These are phyloP conservation scores for Macropus fuliginosus DNA, from an alignment of 2,797 vertebrate genomes.

Conservation along the genomic window DNA sequence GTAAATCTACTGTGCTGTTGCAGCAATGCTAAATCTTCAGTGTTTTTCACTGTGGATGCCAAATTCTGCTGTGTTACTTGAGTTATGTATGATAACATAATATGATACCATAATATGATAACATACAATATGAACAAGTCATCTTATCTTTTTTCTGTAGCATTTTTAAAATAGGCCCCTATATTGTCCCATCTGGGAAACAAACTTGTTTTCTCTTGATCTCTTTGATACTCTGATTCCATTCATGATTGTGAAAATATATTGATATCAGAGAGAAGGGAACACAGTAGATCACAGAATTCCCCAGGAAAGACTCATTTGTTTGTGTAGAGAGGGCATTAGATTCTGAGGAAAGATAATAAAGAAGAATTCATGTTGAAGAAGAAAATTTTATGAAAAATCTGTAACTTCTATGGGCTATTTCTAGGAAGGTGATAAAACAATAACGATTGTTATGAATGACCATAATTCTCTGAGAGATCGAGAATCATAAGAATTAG, in stretches of 20 bases:
- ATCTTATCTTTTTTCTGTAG: slow-evolving; percentile 64
- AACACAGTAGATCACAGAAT: not conserved
- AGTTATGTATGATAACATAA: slow-evolving; percentile 46
- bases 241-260: slow-evolving; percentile 19
- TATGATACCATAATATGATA: slow-evolving; percentile 43
- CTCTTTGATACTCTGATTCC: slow-evolving; percentile 20
- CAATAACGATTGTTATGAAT: not conserved
- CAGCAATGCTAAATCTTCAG: slow-evolving; percentile 63
- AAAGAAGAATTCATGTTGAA: not conserved
- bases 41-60: slow-evolving; percentile 55
- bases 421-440: not conserved
- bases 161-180: slow-evolving; percentile 54
- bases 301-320: slow-evolving; percentile 11
- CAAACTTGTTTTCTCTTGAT: slow-evolving; percentile 37
- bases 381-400: not conserved
- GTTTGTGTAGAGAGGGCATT: not conserved
- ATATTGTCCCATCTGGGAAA: slow-evolving; percentile 18
- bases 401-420: not conserved
- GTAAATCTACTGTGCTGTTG: slow-evolving; percentile 67
- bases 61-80: slow-evolving; percentile 64
- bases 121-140: slow-evolving; percentile 58
- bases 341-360: not conserved
- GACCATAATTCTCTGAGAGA: not conserved
- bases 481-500: not conserved
- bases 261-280: slow-evolving; percentile 40